Base-by-base conservation (phyloP, 2,113 vertebrate genomes). In the Atrichornis clamosus region DNA sequence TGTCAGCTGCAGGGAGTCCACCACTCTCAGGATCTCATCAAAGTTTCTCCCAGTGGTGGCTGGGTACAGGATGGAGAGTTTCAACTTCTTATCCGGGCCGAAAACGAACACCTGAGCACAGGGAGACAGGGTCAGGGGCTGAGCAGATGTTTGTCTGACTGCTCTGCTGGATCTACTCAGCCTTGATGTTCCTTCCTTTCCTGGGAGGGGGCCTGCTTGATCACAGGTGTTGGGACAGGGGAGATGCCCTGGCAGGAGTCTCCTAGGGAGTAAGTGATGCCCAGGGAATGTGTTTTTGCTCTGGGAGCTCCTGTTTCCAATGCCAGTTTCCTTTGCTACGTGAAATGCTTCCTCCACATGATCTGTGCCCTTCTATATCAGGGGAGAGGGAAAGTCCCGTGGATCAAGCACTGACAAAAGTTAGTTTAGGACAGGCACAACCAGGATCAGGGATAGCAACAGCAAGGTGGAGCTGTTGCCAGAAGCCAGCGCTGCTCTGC, bases 1-100 rank as follows among this genome's bases (percentile, higher is more conserved):
- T 0, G 99, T 99, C 94, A 99, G 98, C 98, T 99, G 99, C 89
- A 99, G 98, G 16, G 99, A 99, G 95, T 99, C 99, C 28, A 99
- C 98, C 8, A 98, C 99, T 76, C 99, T 96, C 75, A 99, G 98
- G 83, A 99, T 97, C 97, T 99, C 99, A 67, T 99, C 98, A 23
- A 99, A 99, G 97, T 99, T 99, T 93, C 99, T 99, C 44, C 99
- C 99, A 0, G 99, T 99, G 77, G 99, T 99, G 63, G 99, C 99
- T 27, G 99, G 99, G 93, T 99, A 99, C 56, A 99, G 98, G 97
- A 99, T 98, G 18, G 99, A 99, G 60, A 99, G 98, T 97, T 99
- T 99, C 97, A 99, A 89, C 94, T 98, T 99, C 98, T 99, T 99
- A 96, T 99, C 99, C 2, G 99, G 99, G 46, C 99, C 99, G 62